Percentiles rank a stretch among this genome's conserved stretches.
These are phyloP conservation scores for Drosophila ohnishii DNA, from an alignment of 1,140 invertebrate species.

Conservation along the genomic window DNA sequence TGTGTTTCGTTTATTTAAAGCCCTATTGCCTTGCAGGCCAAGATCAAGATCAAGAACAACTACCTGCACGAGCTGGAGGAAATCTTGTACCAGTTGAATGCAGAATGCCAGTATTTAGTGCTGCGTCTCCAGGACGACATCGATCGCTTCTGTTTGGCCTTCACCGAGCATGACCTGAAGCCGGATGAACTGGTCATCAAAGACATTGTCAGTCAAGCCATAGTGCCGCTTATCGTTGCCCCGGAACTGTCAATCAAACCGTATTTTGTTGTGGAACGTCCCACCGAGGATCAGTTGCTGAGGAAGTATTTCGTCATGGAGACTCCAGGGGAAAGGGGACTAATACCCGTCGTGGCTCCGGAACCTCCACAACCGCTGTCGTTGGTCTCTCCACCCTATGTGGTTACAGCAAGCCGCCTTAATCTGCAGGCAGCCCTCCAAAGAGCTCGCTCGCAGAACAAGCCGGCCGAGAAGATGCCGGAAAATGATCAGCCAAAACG, in stretches of 20 bases:
- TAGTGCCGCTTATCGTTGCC: slow-evolving; percentile 48
- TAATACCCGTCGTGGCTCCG: background rate
- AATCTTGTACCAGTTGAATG: slow-evolving; percentile 67
- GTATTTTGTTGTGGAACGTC: slow-evolving; percentile 39
- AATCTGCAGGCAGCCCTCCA: slow-evolving; percentile 57
- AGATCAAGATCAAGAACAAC: slow-evolving; percentile 34
- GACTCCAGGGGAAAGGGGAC: background rate
- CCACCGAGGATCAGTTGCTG: slow-evolving; percentile 40
- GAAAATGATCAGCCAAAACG: slow-evolving; percentile 8
- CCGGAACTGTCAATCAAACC: slow-evolving; percentile 25
- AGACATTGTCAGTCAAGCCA: slow-evolving; percentile 45
- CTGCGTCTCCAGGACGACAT: slow-evolving; percentile 65
- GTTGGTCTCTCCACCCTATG: background rate
- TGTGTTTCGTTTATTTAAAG: background rate
- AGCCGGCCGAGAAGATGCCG: slow-evolving; percentile 8
- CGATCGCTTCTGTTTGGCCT: slow-evolving; percentile 62
- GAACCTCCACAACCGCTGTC: slow-evolving; percentile 12
- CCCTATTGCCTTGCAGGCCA: slow-evolving; percentile 31
- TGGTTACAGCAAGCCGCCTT: slow-evolving; percentile 48
- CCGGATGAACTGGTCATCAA: slow-evolving; percentile 47
- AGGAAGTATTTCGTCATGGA: slow-evolving; percentile 53
- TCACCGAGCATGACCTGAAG: slow-evolving; percentile 52
- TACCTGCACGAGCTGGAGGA: slow-evolving; percentile 66
- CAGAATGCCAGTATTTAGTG: slow-evolving; percentile 68
- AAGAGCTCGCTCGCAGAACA: slow-evolving; percentile 39